phyloP scores from a whole-genome alignment of 92 coral and sea anemone species.

The Epizoanthus illoricatus region DNA sequence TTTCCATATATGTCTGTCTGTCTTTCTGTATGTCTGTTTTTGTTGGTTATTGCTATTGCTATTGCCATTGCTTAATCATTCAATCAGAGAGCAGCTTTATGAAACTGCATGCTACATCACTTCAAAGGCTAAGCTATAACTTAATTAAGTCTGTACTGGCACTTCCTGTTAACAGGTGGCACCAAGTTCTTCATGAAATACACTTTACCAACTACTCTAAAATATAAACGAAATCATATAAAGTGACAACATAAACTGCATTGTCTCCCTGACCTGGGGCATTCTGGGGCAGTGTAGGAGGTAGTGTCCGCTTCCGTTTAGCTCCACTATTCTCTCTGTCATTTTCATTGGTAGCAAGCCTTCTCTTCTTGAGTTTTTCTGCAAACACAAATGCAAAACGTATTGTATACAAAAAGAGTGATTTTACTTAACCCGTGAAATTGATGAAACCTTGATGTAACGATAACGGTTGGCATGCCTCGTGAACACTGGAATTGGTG shows the following conservation, averaged over 20 bases:
- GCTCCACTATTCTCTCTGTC: constrained; percentile 21
- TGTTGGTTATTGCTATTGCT: no score
- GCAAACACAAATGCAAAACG: constrained; percentile 14
- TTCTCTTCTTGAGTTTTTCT: constrained; percentile 20
- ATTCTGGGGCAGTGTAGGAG: constrained; percentile 16
- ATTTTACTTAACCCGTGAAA: no score
- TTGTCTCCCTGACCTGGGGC: constrained; percentile 10
- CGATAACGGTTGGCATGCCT: no score
- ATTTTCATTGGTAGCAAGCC: constrained; percentile 7
- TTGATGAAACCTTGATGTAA: no score
- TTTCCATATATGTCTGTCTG: constrained; percentile 1
- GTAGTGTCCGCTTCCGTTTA: constrained; percentile 3
- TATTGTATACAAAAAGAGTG: not conserved
- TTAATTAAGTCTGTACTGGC: not conserved
- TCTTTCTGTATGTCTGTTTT: not conserved
- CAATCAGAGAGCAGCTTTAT: not conserved
- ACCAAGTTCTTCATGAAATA: constrained; percentile 21
- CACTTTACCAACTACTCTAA: not conserved
- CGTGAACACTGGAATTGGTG: no score
- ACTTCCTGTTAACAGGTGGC: not conserved
- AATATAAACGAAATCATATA: constrained; percentile 19
- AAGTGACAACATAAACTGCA: constrained; percentile 1
- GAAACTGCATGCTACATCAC: constrained; percentile 19
- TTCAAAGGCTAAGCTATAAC: constrained; percentile 3
- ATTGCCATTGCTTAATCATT: no score